phyloP scores from a whole-genome alignment of 1,140 invertebrate species.

The Brachionus sp. region DNA sequence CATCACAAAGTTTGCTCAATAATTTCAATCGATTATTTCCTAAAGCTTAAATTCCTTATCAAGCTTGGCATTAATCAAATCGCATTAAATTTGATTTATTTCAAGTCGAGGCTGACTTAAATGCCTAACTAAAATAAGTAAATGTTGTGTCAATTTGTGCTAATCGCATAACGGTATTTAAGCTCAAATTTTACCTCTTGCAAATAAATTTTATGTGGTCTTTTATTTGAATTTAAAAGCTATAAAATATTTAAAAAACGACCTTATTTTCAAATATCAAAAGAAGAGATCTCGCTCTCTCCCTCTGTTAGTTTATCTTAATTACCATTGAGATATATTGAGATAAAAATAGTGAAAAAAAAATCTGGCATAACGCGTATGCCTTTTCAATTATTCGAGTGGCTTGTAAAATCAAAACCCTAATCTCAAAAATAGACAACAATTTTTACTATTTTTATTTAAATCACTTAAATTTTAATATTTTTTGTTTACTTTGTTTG shows the following conservation, averaged over 20 bases:
- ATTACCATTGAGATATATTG: neutral
- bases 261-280: neutral
- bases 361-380: neutral
- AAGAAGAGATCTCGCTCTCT: neutral
- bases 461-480: neutral
- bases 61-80: neutral
- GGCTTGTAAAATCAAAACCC: neutral
- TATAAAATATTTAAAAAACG: conserved; percentile 7
- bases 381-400: neutral
- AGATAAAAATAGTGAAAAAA: neutral
- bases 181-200: neutral
- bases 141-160: neutral
- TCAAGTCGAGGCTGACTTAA: neutral
- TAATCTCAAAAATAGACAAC: no score
- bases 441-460: no score
- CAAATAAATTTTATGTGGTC: neutral
- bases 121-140: neutral
- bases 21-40: neutral
- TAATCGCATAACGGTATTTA: neutral
- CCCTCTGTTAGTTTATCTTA: neutral
- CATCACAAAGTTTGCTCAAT: neutral
- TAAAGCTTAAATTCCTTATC: neutral
- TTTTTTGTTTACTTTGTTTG: neutral
- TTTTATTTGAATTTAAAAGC: neutral
- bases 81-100: neutral